A percentile compares a stretch with the other conserved stretches of the same genome.
These are phyloP conservation scores for Apomyelois bistriatella DNA, from an alignment of 2,888 invertebrate species.

Conservation along the genomic window DNA sequence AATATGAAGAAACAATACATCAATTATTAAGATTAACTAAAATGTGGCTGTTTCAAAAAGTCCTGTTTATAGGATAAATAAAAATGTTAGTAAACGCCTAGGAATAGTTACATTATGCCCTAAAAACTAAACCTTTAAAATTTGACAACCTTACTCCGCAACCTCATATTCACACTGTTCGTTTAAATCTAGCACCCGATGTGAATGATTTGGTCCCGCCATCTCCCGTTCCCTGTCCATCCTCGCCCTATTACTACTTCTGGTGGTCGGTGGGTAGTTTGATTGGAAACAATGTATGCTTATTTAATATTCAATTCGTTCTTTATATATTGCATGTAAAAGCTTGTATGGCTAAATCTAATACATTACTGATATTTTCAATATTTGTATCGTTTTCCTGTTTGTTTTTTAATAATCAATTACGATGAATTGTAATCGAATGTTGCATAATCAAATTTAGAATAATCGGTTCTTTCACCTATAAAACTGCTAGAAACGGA, in stretches of 20 bases:
- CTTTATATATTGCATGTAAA: slow-evolving; percentile 54
- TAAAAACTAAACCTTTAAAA: neutral
- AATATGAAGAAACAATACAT: no score
- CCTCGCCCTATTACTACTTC: slow-evolving; percentile 40
- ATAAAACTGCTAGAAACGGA: no score
- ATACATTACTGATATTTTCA: slow-evolving; percentile 10
- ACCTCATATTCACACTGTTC: slow-evolving; percentile 13
- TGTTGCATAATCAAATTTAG: neutral
- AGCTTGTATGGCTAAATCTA: slow-evolving; percentile 56
- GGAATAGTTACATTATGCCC: no score
- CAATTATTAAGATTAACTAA: no score
- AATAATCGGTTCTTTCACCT: no score
- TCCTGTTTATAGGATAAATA: no score
- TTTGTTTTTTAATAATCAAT: neutral
- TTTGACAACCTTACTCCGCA: slow-evolving; percentile 14
- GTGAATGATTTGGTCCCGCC: slow-evolving; percentile 9
- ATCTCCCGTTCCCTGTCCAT: slow-evolving; percentile 26
- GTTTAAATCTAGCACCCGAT: slow-evolving; percentile 12
- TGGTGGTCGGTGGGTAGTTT: slow-evolving; percentile 70
- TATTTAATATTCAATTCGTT: slow-evolving; percentile 52
- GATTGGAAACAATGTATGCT: slow-evolving; percentile 62
- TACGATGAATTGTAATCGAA: neutral
- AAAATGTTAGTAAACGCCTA: no score
- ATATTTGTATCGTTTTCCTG: slow-evolving; percentile 6
- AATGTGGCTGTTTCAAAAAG: no score